A percentile compares a stretch with the other conserved stretches of the same genome.
phyloP scores from a whole-genome alignment of 2,888 invertebrate species.

The Ceraclea dissimilis region DNA sequence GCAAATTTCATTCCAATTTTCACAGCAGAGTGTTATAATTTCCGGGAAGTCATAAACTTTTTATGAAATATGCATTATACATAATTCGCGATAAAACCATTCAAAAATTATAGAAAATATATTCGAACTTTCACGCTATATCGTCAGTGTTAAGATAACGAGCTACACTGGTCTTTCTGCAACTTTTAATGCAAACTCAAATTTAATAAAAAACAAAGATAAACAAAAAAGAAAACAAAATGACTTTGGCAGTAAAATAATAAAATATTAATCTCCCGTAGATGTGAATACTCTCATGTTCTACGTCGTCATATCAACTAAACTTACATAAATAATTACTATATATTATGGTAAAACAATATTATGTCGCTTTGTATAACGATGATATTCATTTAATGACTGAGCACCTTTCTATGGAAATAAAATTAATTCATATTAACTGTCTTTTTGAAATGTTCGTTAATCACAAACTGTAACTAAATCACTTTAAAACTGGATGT shows the following conservation, averaged over 20 bases:
- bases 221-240: constrained; percentile 16
- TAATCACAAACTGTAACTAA: constrained; percentile 28
- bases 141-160: not conserved
- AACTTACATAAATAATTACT: not conserved
- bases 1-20: no score
- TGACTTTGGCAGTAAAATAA: constrained; percentile 22
- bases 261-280: constrained; percentile 1
- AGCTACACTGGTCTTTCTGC: not conserved
- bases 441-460: constrained; percentile 32
- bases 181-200: not conserved
- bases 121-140: not conserved
- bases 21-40: not conserved
- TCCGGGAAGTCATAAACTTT: not conserved
- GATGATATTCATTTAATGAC: not conserved
- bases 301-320: not conserved
- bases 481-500: constrained; percentile 50
- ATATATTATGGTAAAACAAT: not conserved
- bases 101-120: not conserved
- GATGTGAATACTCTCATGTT: not conserved
- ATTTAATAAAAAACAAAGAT: not conserved
- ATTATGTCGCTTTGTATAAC: not conserved
- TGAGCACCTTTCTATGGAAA: not conserved
- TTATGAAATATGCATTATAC: not conserved
- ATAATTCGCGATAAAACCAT: not conserved
- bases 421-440: not conserved